phyloP scores from a whole-genome alignment of 1,140 invertebrate genomes.

The Pollicipes pollicipes region DNA sequence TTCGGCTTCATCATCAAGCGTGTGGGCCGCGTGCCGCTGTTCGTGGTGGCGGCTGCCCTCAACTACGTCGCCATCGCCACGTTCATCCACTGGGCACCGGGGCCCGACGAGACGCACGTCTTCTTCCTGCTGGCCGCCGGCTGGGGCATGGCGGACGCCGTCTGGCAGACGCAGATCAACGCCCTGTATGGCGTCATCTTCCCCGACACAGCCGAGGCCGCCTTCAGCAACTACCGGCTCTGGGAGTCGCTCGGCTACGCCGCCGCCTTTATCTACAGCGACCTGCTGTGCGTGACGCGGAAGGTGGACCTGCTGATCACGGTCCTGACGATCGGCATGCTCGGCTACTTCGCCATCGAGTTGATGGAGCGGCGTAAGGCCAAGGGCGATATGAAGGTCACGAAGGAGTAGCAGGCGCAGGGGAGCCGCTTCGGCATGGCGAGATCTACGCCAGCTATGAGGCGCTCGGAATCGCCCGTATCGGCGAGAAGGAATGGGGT shows the following conservation, averaged over 20 bases:
- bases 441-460: no score
- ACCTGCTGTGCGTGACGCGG: slow-evolving; percentile 20
- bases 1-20: slow-evolving; percentile 85
- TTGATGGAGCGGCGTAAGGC: neutral
- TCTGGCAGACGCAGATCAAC: slow-evolving; percentile 96
- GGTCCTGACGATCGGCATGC: slow-evolving; percentile 20
- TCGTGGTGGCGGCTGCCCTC: slow-evolving; percentile 53
- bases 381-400: neutral
- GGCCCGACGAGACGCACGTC: slow-evolving; percentile 39
- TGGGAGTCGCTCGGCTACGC: slow-evolving; percentile 89
- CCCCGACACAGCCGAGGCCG: slow-evolving; percentile 45
- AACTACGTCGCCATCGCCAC: slow-evolving; percentile 56
- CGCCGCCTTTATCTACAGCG: slow-evolving; percentile 64
- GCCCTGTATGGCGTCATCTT: slow-evolving; percentile 25
- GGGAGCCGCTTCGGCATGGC: no score
- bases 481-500: no score
- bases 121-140: slow-evolving; percentile 82
- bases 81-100: slow-evolving; percentile 31
- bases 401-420: neutral
- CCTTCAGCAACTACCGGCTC: slow-evolving; percentile 87
- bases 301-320: slow-evolving; percentile 22
- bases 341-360: slow-evolving; percentile 22
- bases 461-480: no score
- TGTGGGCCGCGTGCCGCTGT: slow-evolving; percentile 68
- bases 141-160: slow-evolving; percentile 88